Base-by-base conservation (phyloP, 2,797 vertebrate species). In the Erpetoichthys calabaricus region DNA sequence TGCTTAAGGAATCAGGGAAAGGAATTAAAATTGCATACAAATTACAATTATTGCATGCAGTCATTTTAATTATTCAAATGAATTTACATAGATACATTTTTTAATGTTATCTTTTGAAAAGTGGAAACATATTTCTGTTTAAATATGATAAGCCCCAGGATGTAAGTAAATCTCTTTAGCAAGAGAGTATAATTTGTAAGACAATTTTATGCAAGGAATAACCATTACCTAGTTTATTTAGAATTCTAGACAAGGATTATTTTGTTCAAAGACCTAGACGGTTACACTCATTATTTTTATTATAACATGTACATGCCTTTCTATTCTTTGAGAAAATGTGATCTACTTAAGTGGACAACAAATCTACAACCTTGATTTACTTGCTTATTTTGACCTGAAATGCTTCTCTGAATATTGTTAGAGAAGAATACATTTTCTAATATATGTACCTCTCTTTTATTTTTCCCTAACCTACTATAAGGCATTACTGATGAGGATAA, bases 181-280 rank as follows among this genome's bases (percentile, higher is more conserved):
- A 57, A 63, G 51, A 57, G 42, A 25, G 45, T 60, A 52, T 57
- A 63, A 59, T 60, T 63, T 63, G 55, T 60, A 47, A 57, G 51
- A 53, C 58, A 52, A 50, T 60, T 54, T 60, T 57, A 60, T 60
- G 45, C 58, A 60, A 56, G 47, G 46, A 63, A 55, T 55, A 59
- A 50, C 55, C 57, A 47, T 60, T 44, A 47, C 55, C 7, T 44
- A 51, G 55, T 60, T 41, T 60, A 45, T 51, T 55, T 57, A 63
- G 44, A 57, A 63, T 55, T 57, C 43, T 43, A 56, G 53, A 56
- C 58, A 47, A 45, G 25, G 51, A 57, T 51, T 60, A 55, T 53
- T 57, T 42, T 60, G 49, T 44, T 43, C 4, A 57, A 53, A 52
- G 45, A 50, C 55, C 62, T 59, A 46, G 50, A 43, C 50, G 62